These are phyloP conservation scores for Silurus aristotelis DNA, from an alignment of 2,797 vertebrate genomes.

Conservation along the genomic window DNA sequence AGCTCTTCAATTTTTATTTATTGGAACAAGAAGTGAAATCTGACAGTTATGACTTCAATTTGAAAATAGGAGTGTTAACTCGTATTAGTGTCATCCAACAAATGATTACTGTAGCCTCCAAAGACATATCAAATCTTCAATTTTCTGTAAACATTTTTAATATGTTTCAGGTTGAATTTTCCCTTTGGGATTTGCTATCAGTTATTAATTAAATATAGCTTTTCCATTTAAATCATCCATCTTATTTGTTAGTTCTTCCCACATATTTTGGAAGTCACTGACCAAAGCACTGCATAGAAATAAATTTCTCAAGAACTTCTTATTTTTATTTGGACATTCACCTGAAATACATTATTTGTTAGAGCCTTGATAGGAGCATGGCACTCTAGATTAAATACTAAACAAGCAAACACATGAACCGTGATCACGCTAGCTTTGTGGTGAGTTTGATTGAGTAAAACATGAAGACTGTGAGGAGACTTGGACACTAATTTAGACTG, in stretches of 20 bases:
- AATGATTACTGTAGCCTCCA: background rate
- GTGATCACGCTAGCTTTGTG: background rate
- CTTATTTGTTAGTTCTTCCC: background rate
- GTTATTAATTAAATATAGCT: background rate
- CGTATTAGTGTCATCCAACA: background rate
- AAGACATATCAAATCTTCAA: background rate
- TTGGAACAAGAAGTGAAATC: background rate
- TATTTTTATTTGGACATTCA: background rate
- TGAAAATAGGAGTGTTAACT: too few relatives aligned
- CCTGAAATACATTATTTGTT: too few relatives aligned
- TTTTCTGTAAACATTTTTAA: background rate
- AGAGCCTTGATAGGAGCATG: background rate
- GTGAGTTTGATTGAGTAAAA: background rate
- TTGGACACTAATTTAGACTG: constrained; percentile 49
- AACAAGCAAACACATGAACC: background rate
- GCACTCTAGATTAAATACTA: background rate
- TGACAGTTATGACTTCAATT: background rate
- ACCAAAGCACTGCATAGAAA: background rate
- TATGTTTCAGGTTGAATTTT: background rate
- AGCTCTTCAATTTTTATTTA: background rate
- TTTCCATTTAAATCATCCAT: background rate
- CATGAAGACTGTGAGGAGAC: constrained; percentile 36
- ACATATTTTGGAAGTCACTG: background rate
- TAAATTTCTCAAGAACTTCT: background rate
- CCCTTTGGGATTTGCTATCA: background rate